A percentile compares a stretch with the other conserved stretches of the same genome.
These are phyloP conservation scores for Chromoteleia sp. DNA, from an alignment of 2,888 invertebrate species.

Conservation along the genomic window DNA sequence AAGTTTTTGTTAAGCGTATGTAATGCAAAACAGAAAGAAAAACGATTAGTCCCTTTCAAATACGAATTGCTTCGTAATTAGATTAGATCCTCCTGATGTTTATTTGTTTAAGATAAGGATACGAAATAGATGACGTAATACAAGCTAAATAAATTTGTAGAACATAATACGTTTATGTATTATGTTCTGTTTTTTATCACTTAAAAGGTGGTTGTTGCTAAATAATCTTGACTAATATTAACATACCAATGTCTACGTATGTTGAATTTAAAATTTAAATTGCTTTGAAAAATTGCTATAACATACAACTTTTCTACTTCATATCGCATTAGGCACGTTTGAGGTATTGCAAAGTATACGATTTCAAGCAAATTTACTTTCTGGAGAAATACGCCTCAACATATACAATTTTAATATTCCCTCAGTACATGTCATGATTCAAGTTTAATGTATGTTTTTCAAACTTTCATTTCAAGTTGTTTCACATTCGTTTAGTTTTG, in stretches of 20 bases:
- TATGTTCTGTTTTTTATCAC: background rate
- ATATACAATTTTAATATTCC: slow-evolving; percentile 36
- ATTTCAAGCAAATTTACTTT: slow-evolving; percentile 14
- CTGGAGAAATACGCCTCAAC: slow-evolving; percentile 32
- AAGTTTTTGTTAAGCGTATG: background rate
- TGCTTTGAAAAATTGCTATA: background rate
- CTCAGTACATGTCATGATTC: slow-evolving; percentile 14
- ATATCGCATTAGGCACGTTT: slow-evolving; percentile 16
- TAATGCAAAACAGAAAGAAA: background rate
- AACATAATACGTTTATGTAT: background rate
- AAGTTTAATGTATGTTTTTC: slow-evolving; percentile 43
- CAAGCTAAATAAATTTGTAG: background rate
- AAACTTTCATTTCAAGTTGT: slow-evolving; percentile 36
- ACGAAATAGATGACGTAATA: slow-evolving; percentile 24
- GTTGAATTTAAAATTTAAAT: slow-evolving; percentile 5
- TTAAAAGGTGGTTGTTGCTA: background rate
- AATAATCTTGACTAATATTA: background rate
- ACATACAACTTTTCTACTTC: background rate
- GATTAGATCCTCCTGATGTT: slow-evolving; percentile 38
- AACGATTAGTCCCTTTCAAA: background rate
- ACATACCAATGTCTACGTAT: background rate
- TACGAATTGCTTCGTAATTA: slow-evolving; percentile 37
- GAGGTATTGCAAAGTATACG: slow-evolving; percentile 6
- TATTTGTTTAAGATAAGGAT: slow-evolving; percentile 41
- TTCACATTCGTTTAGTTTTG: slow-evolving; percentile 4